Conservation (phyloP, 2,797 vertebrate species). For the Podargus strigoides region DNA sequence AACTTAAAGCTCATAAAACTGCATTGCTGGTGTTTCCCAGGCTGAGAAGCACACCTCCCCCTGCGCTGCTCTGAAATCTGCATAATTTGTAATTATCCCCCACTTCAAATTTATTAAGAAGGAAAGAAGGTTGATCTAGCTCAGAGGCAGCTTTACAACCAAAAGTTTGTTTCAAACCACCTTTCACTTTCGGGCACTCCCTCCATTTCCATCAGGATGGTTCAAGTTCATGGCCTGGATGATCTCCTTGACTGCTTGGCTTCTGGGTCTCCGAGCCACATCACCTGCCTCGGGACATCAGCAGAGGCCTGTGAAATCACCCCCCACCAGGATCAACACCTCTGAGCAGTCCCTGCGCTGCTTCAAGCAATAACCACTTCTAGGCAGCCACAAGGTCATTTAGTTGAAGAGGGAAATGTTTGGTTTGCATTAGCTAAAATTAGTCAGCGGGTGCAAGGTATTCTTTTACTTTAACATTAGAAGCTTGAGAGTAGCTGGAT, state of each 20-base stretch:
- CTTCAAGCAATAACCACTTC: neutral
- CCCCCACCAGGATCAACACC: neutral
- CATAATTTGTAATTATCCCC: neutral
- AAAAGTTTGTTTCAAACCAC: neutral
- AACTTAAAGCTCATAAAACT: neutral
- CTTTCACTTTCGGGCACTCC: rapidly evolving
- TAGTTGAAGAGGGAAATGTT: slow-evolving; percentile 4
- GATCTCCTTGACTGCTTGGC: neutral
- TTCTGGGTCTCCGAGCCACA: neutral
- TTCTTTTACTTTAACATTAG: slow-evolving; percentile 8
- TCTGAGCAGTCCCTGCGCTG: neutral
- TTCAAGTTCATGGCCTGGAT: neutral
- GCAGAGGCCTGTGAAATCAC: neutral
- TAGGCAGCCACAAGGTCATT: slow-evolving; percentile 23
- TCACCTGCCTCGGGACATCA: neutral
- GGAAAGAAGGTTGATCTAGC: neutral
- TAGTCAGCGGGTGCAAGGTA: neutral
- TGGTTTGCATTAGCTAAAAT: slow-evolving; percentile 49
- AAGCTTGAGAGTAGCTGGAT: neutral
- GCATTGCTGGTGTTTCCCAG: neutral
- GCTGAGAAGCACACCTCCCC: neutral
- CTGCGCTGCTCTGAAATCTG: neutral
- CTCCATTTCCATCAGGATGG: neutral
- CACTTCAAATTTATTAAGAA: neutral
- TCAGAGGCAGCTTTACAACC: neutral